phyloP scores from a whole-genome alignment of 2,888 invertebrate species.

The Tanaodytes sp. region DNA sequence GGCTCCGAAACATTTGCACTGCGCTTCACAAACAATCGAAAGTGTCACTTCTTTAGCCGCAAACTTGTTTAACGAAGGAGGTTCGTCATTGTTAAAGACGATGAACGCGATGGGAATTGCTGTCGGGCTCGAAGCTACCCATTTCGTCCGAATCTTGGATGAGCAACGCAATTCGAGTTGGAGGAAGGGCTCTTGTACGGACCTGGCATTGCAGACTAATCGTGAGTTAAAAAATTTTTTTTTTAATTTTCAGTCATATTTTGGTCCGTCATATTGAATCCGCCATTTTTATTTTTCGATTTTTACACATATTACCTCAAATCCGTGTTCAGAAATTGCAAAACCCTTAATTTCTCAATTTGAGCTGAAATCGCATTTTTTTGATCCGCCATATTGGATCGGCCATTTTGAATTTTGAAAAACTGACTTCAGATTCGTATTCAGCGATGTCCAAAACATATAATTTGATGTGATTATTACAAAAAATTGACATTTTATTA shows the following conservation, averaged over 20 bases:
- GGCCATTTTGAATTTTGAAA: conserved; percentile 11
- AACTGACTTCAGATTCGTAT: conserved; percentile 2
- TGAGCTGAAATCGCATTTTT: conserved; percentile 12
- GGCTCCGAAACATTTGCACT: too few relatives aligned
- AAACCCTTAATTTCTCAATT: conserved; percentile 21
- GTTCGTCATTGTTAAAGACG: too few relatives aligned
- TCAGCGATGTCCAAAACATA: conserved; percentile 11
- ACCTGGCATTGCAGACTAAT: background rate
- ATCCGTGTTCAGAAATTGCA: conserved; percentile 9
- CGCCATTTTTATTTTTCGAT: conserved; percentile 17
- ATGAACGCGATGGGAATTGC: too few relatives aligned
- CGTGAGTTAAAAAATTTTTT: conserved; percentile 15
- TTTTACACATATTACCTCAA: conserved; percentile 12
- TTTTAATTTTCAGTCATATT: conserved; percentile 11
- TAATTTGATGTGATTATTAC: conserved; percentile 17
- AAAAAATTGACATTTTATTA: conserved; percentile 16
- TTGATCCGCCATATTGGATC: conserved; percentile 12
- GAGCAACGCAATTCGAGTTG: too few relatives aligned
- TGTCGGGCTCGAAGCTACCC: too few relatives aligned
- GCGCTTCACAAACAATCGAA: too few relatives aligned
- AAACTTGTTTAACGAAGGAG: too few relatives aligned
- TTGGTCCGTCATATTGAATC: conserved; percentile 11
- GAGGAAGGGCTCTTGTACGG: background rate
- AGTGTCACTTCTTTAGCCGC: too few relatives aligned
- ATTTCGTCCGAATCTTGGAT: too few relatives aligned